Conservation (phyloP, 2,797 vertebrate genomes). For the Brotula barbata region DNA sequence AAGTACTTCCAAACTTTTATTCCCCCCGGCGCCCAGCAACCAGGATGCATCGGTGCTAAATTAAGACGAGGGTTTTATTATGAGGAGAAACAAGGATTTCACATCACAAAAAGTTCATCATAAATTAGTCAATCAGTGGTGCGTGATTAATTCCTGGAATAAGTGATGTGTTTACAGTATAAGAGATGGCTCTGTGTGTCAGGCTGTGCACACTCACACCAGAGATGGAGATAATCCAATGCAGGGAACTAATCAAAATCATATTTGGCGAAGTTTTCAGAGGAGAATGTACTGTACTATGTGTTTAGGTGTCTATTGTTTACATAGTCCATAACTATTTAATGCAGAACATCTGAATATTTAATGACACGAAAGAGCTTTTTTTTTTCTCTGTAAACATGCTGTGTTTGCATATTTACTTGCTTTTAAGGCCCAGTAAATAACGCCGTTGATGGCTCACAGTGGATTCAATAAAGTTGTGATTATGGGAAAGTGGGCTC, state of each 20-base stretch:
- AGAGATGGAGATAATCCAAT: conserved; percentile 21
- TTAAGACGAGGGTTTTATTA: conserved; percentile 19
- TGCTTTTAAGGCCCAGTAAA: conserved; percentile 66
- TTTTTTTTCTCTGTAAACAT: conserved; percentile 44
- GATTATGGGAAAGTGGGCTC: conserved; percentile 52
- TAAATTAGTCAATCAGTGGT: not conserved
- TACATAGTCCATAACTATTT: conserved; percentile 48
- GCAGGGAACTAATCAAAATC: conserved; percentile 9
- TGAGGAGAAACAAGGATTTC: conserved; percentile 4
- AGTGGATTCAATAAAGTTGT: conserved; percentile 58
- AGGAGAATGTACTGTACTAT: not conserved
- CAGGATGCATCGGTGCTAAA: conserved; percentile 6
- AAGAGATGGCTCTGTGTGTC: not conserved
- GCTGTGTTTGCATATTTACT: conserved; percentile 71
- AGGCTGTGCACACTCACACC: conserved; percentile 35
- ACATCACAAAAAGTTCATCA: conserved; percentile 7
- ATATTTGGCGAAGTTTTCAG: conserved; percentile 1
- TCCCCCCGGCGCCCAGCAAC: too few relatives aligned
- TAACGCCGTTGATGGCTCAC: conserved; percentile 50
- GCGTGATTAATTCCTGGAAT: not conserved
- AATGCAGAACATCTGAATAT: conserved; percentile 65
- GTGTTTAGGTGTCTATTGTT: conserved; percentile 38
- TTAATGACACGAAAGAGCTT: conserved; percentile 62
- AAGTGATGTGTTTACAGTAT: conserved; percentile 3
- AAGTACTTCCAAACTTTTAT: conserved; percentile 1